Base-by-base conservation (phyloP, 2,113 vertebrate genomes). In the Crotalus tigris region DNA sequence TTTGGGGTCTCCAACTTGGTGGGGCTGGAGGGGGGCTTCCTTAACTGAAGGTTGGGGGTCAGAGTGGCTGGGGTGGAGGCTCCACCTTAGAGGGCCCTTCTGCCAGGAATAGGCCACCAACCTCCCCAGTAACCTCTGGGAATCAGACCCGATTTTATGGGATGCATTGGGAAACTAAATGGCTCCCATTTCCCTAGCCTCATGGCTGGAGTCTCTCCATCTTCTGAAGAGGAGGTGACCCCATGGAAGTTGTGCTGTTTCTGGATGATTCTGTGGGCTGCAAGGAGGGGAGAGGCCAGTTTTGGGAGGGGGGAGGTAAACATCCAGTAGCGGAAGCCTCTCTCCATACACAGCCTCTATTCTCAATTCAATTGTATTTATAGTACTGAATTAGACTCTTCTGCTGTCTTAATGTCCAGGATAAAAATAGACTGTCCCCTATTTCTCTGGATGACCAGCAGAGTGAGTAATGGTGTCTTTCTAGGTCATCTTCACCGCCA, bases 201-300 rank as follows among this genome's bases (percentile, higher is more conserved):
- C 61, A 13, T n/a, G 29, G 3, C n/a, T 33, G n/a, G 69, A 39
- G 13, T 75, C 5, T 7, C 6, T 75, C n/a, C n/a, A 33, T 19
- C 54, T 88, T 39, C n/a, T 23, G 23, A 7, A 33, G 7, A 54
- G 19, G 24, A 92, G 44, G 7, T 33, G 44, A 57, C 15, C 29
- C 24, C 29, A 6, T 55, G 23, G 10, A 3, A 13, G 88, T 2
- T 54, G 39, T 87, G 8, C 90, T 54, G 49, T 69, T 0, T 1
- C 57, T 54, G 49, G 0, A 1, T 64, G 46, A 23, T 2, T 1
- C 9, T 0, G 0, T 1, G 0, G 75, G 61, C 46, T 1, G 33
- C 69, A 49, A 17, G 33, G 85, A 81, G 39, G 90, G 55, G 29
- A 12, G 86, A 11, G 12, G 11, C 4, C 11, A 64, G 26, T n/a